A percentile compares a stretch with the other conserved stretches of the same genome.
Conservation (phyloP, 1,140 invertebrate species). For the Drosophila ironensis region DNA sequence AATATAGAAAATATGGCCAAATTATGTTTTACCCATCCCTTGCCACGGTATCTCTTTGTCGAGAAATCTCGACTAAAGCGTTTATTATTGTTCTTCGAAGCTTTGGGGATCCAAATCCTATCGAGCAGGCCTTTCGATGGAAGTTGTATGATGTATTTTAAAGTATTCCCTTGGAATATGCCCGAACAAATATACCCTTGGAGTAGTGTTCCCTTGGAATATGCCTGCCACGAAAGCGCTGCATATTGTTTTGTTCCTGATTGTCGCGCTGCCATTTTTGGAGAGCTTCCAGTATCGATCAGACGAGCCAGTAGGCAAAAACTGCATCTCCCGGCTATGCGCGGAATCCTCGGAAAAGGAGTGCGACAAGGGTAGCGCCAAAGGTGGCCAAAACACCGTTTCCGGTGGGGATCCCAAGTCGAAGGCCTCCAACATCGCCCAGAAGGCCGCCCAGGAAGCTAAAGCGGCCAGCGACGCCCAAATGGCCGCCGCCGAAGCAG, state of each 20-base stretch:
- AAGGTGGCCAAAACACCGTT: neutral
- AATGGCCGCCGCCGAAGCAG: conserved; percentile 85
- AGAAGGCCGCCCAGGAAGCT: conserved; percentile 86
- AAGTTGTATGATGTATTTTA: neutral
- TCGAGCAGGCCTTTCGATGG: neutral
- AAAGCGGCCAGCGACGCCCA: conserved; percentile 86
- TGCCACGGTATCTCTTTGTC: no score
- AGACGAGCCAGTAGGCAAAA: neutral
- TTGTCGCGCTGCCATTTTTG: conserved; percentile 18
- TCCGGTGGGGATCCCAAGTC: conserved; percentile 57
- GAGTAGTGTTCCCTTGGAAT: conserved; percentile 18
- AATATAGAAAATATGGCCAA: no score
- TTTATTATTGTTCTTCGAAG: no score
- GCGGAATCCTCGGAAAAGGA: neutral
- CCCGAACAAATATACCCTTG: no score
- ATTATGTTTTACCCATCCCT: no score
- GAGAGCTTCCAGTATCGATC: conserved; percentile 14
- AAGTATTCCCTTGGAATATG: conserved; percentile 31
- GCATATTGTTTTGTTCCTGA: neutral
- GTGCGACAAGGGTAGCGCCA: neutral
- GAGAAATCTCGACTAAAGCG: no score
- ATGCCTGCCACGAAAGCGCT: conserved; percentile 24
- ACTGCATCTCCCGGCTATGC: conserved; percentile 7
- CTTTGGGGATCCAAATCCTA: neutral
- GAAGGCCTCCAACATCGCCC: conserved; percentile 84